Conservation (phyloP, 1,140 invertebrate species). For the Lordiphosa mommai region DNA sequence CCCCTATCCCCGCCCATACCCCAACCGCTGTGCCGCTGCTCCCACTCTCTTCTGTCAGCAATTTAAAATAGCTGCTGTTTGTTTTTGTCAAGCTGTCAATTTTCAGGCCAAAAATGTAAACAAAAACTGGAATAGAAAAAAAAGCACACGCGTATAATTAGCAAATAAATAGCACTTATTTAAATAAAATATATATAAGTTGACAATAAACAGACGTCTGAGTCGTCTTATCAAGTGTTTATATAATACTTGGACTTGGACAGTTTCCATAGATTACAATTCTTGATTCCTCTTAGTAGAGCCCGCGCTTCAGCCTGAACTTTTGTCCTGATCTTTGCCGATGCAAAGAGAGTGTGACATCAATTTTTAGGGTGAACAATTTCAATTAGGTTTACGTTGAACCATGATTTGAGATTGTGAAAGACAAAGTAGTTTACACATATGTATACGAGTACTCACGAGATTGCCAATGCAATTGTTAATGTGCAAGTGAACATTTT, state of each 20-base stretch:
- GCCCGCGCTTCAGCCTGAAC: slow-evolving; percentile 22
- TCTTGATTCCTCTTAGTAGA: not conserved
- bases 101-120: slow-evolving; percentile 43
- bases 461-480: slow-evolving; percentile 33
- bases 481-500: slow-evolving; percentile 30
- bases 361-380: slow-evolving; percentile 57
- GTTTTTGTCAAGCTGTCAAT: slow-evolving; percentile 38
- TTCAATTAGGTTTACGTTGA: slow-evolving; percentile 54
- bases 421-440: slow-evolving; percentile 23
- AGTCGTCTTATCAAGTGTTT: slow-evolving; percentile 26
- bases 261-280: slow-evolving; percentile 22
- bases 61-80: not conserved
- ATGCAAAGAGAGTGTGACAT: slow-evolving; percentile 26
- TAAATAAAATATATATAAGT: slow-evolving; percentile 1
- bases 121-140: slow-evolving; percentile 26
- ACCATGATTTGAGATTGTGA: slow-evolving; percentile 42
- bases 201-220: slow-evolving; percentile 10
- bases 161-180: slow-evolving; percentile 26
- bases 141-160: slow-evolving; percentile 24
- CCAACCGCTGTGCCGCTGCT: not conserved
- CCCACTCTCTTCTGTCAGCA: slow-evolving; percentile 1
- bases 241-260: slow-evolving; percentile 12
- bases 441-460: slow-evolving; percentile 6
- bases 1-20: not conserved
- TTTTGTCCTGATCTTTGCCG: slow-evolving; percentile 42